Conservation (phyloP, 2,888 invertebrate genomes). For the Drosophila paramelanica region DNA sequence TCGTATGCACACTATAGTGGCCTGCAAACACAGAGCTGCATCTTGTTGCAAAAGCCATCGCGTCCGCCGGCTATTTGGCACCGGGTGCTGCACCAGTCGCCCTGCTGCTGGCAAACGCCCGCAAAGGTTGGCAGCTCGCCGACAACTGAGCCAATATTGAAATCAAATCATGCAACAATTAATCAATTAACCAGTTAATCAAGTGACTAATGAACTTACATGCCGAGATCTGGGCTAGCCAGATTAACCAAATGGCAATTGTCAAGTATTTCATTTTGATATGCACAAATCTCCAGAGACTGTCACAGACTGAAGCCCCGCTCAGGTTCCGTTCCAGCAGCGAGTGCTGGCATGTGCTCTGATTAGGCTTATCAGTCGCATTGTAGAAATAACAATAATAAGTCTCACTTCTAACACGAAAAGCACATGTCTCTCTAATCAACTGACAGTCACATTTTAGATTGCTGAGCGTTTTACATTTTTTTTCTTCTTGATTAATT, state of each 20-base stretch:
- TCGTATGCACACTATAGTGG: conserved; percentile 50
- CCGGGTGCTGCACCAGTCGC: conserved; percentile 67
- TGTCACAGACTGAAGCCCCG: conserved; percentile 36
- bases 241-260: conserved; percentile 46
- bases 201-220: conserved; percentile 35
- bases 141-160: conserved; percentile 27
- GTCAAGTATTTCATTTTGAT: conserved; percentile 55
- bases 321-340: conserved; percentile 5
- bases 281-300: conserved; percentile 24
- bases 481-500: conserved; percentile 16
- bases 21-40: conserved; percentile 69
- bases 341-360: conserved; percentile 1
- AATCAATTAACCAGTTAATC: conserved; percentile 7
- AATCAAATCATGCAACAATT: not conserved
- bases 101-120: conserved; percentile 67
- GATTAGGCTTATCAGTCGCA: conserved; percentile 47
- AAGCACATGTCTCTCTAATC: conserved; percentile 25
- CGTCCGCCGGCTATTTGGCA: conserved; percentile 78
- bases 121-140: conserved; percentile 54
- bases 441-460: conserved; percentile 9
- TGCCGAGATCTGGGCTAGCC: conserved; percentile 37
- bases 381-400: conserved; percentile 1
- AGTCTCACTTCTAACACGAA: conserved; percentile 41
- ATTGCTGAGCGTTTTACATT: conserved; percentile 2
- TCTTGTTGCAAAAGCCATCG: conserved; percentile 75